Evolutionary conservation across 2,888 invertebrate genomes (phyloP), one percentile per base, ranked within the genome.

Genomic region (Nemotelus pantherinus): DNA sequence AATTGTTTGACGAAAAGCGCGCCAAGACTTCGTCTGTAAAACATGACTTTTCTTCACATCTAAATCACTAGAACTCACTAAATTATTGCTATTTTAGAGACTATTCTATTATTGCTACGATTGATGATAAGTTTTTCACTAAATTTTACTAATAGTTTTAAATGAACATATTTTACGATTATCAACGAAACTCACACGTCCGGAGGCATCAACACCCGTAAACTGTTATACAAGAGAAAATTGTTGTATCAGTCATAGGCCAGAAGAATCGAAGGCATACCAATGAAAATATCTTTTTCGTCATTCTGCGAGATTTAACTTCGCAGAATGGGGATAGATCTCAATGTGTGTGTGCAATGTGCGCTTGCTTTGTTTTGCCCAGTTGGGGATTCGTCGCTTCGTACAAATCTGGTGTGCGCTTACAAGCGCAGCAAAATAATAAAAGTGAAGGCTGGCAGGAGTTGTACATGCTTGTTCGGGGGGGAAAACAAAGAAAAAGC

Each of bases 201-300:
- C 74, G 74, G 63, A 74, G 60, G 48, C 48, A 74, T 60, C 74
- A 74, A 74, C 63, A 74, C 63, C 50, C 63, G 74, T 63, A 63
- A 74, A 74, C 74, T 74, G 74, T 74, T 74, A 74, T 74, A 74
- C 60, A 7, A 41, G 63, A 63, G 60, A 63, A 74, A 55, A 74
- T 48, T 60, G 47, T 63, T 7, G 7, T 10, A n/a, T 47, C 63
- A 63, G 74, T 60, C 63, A 74, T 48, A 63, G 74, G 74, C 74
- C 50, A 41, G 55, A 48, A 39, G 7, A 47, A 65, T 45, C 65
- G 65, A 65, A 7, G 25, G 9, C 44, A 71, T 57, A 71, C 57
- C 58, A 63, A 71, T 44, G 25, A 55, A 71, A 71, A 43, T 43
- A 10, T 55, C 55, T 71, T 57, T 57, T 71, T 71, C 68, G 68